Evolutionary conservation across 2,113 vertebrate genomes (phyloP).

Genomic region (Phrynosoma blainvillii): DNA sequence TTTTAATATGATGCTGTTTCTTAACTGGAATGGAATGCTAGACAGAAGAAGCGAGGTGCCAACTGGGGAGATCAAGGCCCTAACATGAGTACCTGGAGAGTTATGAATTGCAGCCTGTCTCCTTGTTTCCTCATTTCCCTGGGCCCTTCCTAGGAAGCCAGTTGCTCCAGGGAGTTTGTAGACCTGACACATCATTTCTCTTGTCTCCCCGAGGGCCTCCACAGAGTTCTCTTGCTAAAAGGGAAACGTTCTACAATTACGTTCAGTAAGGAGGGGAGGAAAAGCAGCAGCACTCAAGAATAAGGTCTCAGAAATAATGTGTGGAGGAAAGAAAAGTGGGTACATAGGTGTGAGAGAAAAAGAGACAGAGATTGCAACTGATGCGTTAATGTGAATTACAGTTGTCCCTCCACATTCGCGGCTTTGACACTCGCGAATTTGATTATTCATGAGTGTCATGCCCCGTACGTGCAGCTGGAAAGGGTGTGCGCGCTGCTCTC

Average conservation of each 20-base stretch:
- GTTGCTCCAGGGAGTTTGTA: conserved; percentile 50
- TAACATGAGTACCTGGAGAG: conserved; percentile 58
- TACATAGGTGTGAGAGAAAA: neutral
- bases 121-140: conserved; percentile 58
- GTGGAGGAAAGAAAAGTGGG: neutral
- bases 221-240: conserved; percentile 51
- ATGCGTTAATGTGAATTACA: too few relatives aligned
- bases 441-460: too few relatives aligned
- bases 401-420: too few relatives aligned
- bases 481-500: too few relatives aligned
- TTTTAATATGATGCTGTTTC: conserved; percentile 44
- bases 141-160: conserved; percentile 40
- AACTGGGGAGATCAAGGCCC: conserved; percentile 55
- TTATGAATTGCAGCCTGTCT: conserved; percentile 64
- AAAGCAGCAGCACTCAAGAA: too few relatives aligned
- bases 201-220: conserved; percentile 54
- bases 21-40: conserved; percentile 16
- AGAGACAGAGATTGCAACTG: neutral
- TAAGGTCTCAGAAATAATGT: too few relatives aligned
- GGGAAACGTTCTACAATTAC: conserved; percentile 17
- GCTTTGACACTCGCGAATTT: too few relatives aligned
- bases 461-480: too few relatives aligned
- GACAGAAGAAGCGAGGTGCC: conserved; percentile 46
- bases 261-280: neutral
- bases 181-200: conserved; percentile 66